A percentile compares a stretch with the other conserved stretches of the same genome.
Evolutionary conservation across 2,888 invertebrate species (phyloP).

Genomic region (Drosophila villosipedis): DNA sequence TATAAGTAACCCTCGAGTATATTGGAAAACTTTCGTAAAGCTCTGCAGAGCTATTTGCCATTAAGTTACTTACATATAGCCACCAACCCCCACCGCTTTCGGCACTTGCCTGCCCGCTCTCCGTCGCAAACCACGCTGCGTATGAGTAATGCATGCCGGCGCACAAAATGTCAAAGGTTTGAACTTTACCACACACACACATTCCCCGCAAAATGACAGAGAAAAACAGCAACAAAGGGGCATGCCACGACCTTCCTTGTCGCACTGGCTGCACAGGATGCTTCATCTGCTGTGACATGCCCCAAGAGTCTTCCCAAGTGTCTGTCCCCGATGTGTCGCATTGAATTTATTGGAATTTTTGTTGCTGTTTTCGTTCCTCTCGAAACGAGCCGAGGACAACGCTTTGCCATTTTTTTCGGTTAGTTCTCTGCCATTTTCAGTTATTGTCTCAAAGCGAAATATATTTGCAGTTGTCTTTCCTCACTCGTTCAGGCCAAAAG

Average conservation of each 20-base stretch:
- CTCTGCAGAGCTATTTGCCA: constrained; percentile 48
- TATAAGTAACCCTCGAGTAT: constrained; percentile 56
- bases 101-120: background rate
- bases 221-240: constrained; percentile 51
- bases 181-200: constrained; percentile 72
- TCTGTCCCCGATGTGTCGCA: constrained; percentile 72
- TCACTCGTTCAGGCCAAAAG: constrained; percentile 19
- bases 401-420: constrained; percentile 21
- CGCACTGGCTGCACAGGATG: constrained; percentile 13
- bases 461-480: constrained; percentile 58
- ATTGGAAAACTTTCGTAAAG: constrained; percentile 71
- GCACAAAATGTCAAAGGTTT: constrained; percentile 79
- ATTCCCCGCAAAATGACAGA: constrained; percentile 54
- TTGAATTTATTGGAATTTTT: constrained; percentile 81
- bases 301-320: constrained; percentile 79
- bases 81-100: background rate
- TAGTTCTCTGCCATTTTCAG: constrained; percentile 32
- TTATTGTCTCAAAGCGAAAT: constrained; percentile 41
- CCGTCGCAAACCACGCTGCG: constrained; percentile 55
- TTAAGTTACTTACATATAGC: constrained; percentile 60
- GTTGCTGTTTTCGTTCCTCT: constrained; percentile 53
- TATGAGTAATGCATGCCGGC: constrained; percentile 78
- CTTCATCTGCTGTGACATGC: constrained; percentile 70
- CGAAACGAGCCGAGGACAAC: constrained; percentile 47
- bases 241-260: constrained; percentile 32